Conservation (phyloP, 2,797 vertebrate genomes). For the Psittacula echo region DNA sequence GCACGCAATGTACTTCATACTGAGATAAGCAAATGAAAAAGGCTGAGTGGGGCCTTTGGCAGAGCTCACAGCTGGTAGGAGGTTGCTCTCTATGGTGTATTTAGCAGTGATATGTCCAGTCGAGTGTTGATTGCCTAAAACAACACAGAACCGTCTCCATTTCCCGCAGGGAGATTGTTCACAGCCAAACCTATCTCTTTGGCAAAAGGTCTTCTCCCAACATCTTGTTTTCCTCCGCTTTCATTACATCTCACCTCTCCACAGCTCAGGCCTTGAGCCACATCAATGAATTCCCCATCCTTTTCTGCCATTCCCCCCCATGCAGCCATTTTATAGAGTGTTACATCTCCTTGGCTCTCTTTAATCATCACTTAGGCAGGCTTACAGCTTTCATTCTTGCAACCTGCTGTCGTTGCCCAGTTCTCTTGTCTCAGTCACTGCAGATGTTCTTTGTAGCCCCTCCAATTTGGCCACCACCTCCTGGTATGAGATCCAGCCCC, state of each 20-base stretch:
- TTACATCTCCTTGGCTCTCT: neutral
- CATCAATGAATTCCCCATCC: neutral
- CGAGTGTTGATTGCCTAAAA: slow-evolving; percentile 22
- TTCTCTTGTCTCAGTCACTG: neutral
- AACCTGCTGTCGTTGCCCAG: neutral
- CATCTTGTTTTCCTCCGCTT: neutral
- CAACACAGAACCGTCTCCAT: neutral
- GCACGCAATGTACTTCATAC: neutral
- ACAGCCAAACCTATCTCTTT: neutral
- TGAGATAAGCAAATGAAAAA: slow-evolving; percentile 8
- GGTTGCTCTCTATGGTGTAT: neutral
- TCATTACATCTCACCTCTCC: neutral
- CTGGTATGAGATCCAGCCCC: neutral
- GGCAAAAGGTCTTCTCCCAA: neutral
- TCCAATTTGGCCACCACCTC: neutral
- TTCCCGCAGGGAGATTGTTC: neutral
- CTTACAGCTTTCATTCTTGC: slow-evolving; percentile 15
- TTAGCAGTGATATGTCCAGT: slow-evolving; percentile 41
- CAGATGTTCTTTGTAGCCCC: neutral
- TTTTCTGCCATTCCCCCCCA: neutral
- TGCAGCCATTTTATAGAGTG: neutral
- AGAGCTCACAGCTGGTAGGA: neutral
- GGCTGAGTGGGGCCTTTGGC: neutral
- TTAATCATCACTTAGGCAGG: slow-evolving; percentile 19
- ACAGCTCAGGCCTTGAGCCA: neutral